Evolutionary conservation across 2,888 invertebrate genomes (phyloP), one percentile per base, ranked within the genome.

Genomic region (Oscheius onirici): DNA sequence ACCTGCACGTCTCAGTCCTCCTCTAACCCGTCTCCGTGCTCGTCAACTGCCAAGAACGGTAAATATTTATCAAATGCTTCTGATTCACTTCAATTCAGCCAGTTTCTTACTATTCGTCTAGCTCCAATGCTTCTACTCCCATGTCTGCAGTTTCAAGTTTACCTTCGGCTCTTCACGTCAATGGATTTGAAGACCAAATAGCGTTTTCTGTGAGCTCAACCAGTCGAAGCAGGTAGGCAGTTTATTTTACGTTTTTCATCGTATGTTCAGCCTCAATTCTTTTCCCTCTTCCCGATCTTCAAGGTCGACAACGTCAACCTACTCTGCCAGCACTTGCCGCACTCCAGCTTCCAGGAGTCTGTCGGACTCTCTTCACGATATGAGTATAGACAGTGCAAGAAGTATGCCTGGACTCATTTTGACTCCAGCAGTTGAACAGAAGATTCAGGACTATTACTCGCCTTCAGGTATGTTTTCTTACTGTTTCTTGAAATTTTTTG

Each of bases 111-210:
- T 26, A 28, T 55, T 22, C 17, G 13, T 46, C 46, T 8, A 46
- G 34, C 46, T 46, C 46, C 13, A 52, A 24, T 15, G 34, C 40
- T 8, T 63, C 63, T 15, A 63, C 63, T 1, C 63, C 49, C 2
- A 28, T 34, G 46, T 60, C 60, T 15, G 49, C 46, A 15, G 13
- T 28, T 34, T 58, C 58, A 1, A 46, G 46, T 3, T 20, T 43
- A 0, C 69, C 69, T 8, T 17, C 49, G 5, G 69, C 69, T 8
- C 58, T 69, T 28, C 24, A 58, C 15, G 58, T 46, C 3, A 69
- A 69, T 34, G 69, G 60, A n/a, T 3, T 69, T 2, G n/a, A 34
- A 3, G 69, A 57, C 13, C 69, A 49, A n/a, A 52, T 69, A 5
- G 54, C 49, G 1, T 69, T 69, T 43, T 34, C 34, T 43, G 43